Percentiles rank a stretch among this genome's conserved stretches.
Evolutionary conservation across 2,113 vertebrate species (phyloP).

Genomic region (Tenebrosternarchus preto): DNA sequence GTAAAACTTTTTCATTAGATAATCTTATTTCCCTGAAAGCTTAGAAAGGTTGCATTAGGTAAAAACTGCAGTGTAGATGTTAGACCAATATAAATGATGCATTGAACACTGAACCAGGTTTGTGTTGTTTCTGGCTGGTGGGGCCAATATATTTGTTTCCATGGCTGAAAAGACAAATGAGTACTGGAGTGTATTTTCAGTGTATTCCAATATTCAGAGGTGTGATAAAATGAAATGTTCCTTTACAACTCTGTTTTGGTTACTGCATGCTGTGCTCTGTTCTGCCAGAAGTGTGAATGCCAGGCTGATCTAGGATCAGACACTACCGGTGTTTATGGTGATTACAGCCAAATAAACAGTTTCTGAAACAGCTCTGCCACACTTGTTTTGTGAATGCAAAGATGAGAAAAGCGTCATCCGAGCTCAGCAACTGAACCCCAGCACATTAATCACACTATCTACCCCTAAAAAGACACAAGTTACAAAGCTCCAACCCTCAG

Average conservation of each 20-base stretch:
- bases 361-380: too few relatives aligned
- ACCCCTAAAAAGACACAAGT: background rate
- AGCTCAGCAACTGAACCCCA: background rate
- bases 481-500: background rate
- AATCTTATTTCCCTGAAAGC: too few relatives aligned
- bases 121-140: background rate
- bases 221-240: constrained; percentile 21
- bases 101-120: background rate
- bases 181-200: background rate
- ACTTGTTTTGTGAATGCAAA: background rate
- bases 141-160: constrained; percentile 20
- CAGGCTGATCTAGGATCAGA: background rate
- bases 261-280: constrained; percentile 6
- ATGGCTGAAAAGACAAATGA: constrained; percentile 16
- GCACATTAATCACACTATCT: background rate
- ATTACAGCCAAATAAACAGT: too few relatives aligned
- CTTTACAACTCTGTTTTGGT: constrained; percentile 22
- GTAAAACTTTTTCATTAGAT: too few relatives aligned
- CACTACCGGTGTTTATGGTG: background rate
- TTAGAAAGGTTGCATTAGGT: too few relatives aligned
- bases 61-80: background rate
- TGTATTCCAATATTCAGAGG: background rate
- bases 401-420: background rate
- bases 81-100: background rate
- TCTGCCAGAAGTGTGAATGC: background rate